Evolutionary conservation across 2,113 vertebrate species (phyloP).

Genomic region (Aphelocoma coerulescens): DNA sequence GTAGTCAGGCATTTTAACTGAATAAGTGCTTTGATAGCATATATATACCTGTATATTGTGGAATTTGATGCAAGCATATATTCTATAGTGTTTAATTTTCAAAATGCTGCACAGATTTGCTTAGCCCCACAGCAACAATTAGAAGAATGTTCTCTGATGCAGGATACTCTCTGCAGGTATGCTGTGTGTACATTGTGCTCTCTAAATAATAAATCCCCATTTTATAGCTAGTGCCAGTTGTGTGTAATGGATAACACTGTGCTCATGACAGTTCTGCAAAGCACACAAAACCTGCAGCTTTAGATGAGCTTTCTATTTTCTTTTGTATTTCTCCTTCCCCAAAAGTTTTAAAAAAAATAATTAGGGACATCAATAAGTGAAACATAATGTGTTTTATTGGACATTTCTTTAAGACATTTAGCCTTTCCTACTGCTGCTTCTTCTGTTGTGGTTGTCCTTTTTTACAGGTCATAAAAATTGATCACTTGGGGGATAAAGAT

Average conservation of each 20-base stretch:
- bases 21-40: background rate
- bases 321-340: background rate
- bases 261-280: background rate
- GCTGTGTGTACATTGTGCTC: background rate
- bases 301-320: background rate
- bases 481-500: background rate
- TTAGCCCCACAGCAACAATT: background rate
- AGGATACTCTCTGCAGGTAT: background rate
- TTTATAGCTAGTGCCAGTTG: background rate
- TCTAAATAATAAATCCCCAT: constrained; percentile 5
- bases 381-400: background rate
- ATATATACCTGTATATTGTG: background rate
- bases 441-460: background rate
- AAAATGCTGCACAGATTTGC: background rate
- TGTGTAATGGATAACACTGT: background rate
- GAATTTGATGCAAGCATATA: background rate
- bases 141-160: background rate
- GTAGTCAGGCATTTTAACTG: background rate
- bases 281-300: background rate
- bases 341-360: background rate
- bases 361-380: background rate
- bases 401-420: background rate
- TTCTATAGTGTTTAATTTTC: background rate
- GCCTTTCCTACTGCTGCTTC: background rate
- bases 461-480: constrained; percentile 8